Evolutionary conservation across 2,888 invertebrate species (phyloP).

Genomic region (Amaurobius ferox): DNA sequence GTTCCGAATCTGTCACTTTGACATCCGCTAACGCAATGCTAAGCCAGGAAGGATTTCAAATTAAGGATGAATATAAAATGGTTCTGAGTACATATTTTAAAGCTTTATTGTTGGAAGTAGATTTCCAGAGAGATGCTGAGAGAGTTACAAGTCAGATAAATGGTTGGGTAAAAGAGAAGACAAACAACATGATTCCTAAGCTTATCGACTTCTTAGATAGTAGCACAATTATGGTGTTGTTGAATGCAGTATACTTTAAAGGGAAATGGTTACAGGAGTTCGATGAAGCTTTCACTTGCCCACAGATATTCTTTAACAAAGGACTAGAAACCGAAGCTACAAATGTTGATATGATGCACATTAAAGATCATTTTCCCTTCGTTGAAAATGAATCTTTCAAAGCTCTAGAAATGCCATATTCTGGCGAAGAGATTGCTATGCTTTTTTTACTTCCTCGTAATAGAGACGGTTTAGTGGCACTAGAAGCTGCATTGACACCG

Average conservation of each 20-base stretch:
- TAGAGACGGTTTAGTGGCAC: constrained; percentile 23
- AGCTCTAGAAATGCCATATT: constrained; percentile 68
- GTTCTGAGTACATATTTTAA: constrained; percentile 46
- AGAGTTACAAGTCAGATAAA: constrained; percentile 21
- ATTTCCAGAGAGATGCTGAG: constrained; percentile 42
- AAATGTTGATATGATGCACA: constrained; percentile 77
- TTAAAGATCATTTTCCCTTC: constrained; percentile 74
- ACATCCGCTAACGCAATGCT: constrained; percentile 27
- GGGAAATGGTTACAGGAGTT: constrained; percentile 78
- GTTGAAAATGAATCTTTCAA: constrained; percentile 25
- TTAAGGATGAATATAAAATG: constrained; percentile 29
- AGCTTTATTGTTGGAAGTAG: constrained; percentile 35
- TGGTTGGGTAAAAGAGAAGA: constrained; percentile 21
- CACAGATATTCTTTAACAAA: constrained; percentile 67
- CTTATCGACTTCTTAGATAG: constrained; percentile 45
- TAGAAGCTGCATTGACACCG: constrained; percentile 31
- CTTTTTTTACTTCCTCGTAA: constrained; percentile 61
- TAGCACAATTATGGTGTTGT: constrained; percentile 77
- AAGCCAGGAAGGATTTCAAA: constrained; percentile 12
- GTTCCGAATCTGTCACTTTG: constrained; percentile 20
- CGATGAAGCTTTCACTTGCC: constrained; percentile 75
- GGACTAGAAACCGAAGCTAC: constrained; percentile 32
- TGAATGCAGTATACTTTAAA: constrained; percentile 79
- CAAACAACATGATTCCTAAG: constrained; percentile 40
- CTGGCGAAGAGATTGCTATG: constrained; percentile 49